Evolutionary conservation across 2,888 invertebrate species (phyloP).

Genomic region (Mechanitis mazaeus): DNA sequence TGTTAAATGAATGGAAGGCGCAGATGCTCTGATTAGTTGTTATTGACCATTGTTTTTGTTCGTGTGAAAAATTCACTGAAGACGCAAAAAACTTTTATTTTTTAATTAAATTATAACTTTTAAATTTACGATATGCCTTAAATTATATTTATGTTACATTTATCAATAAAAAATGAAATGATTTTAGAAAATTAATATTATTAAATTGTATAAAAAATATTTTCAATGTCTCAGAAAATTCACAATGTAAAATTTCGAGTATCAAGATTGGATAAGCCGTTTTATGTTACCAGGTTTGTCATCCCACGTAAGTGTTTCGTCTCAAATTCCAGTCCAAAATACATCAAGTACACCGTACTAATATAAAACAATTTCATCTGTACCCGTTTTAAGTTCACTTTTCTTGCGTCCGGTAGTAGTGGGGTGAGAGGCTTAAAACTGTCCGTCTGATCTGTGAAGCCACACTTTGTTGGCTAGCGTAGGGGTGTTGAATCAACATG

Average conservation of each 20-base stretch:
- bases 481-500: slow-evolving; percentile 64
- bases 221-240: no score
- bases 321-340: slow-evolving; percentile 44
- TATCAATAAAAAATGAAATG: background rate
- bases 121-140: background rate
- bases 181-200: no score
- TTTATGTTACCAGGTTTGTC: slow-evolving; percentile 3
- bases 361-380: slow-evolving; percentile 55
- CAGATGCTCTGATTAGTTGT: slow-evolving; percentile 12
- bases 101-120: background rate
- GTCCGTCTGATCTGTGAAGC: slow-evolving; percentile 55
- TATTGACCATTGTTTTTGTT: slow-evolving; percentile 20
- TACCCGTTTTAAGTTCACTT: slow-evolving; percentile 66
- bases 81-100: no score
- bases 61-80: slow-evolving; percentile 16
- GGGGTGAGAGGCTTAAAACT: slow-evolving; percentile 73
- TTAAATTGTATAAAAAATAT: no score
- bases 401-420: slow-evolving; percentile 58
- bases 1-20: slow-evolving; percentile 25
- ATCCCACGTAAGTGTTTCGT: slow-evolving; percentile 10
- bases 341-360: slow-evolving; percentile 52
- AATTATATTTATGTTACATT: background rate
- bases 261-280: slow-evolving; percentile 3
- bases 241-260: background rate
- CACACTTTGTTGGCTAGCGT: slow-evolving; percentile 68